These are phyloP conservation scores for Pipa parva DNA, from an alignment of 2,113 vertebrate genomes.

Conservation along the genomic window DNA sequence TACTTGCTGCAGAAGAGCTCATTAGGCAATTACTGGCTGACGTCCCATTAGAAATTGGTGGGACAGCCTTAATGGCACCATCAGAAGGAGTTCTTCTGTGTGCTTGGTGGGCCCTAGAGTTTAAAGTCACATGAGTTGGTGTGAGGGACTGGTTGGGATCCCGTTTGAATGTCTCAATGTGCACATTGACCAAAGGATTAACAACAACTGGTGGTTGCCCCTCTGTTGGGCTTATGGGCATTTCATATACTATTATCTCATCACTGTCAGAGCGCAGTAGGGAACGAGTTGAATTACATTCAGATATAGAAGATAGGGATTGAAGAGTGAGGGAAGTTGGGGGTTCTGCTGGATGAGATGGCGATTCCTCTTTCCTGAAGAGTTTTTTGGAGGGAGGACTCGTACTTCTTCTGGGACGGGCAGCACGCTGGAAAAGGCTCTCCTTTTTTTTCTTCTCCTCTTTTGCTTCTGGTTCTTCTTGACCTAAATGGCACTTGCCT, in stretches of 20 bases:
- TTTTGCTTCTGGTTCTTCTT: slow-evolving; percentile 63
- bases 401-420: slow-evolving; percentile 72
- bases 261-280: slow-evolving; percentile 87
- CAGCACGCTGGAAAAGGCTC: slow-evolving; percentile 81
- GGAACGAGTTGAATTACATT: slow-evolving; percentile 94
- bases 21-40: slow-evolving; percentile 64
- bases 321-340: slow-evolving; percentile 79
- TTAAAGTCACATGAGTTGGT: slow-evolving; percentile 83
- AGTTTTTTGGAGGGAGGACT: slow-evolving; percentile 84
- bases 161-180: slow-evolving; percentile 88
- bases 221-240: slow-evolving; percentile 65
- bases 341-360: slow-evolving; percentile 65
- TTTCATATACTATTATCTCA: slow-evolving; percentile 79
- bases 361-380: slow-evolving; percentile 80
- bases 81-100: slow-evolving; percentile 89
- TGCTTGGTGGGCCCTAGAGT: slow-evolving; percentile 60
- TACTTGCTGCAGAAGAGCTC: slow-evolving; percentile 62
- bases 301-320: slow-evolving; percentile 88
- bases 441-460: slow-evolving; percentile 82
- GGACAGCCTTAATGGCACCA: slow-evolving; percentile 80
- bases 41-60: slow-evolving; percentile 57
- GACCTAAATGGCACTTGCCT: slow-evolving; percentile 68
- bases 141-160: slow-evolving; percentile 91
- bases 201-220: slow-evolving; percentile 60
- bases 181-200: slow-evolving; percentile 87